phyloP scores from a whole-genome alignment of 2,797 vertebrate genomes.

The Enteromius argenteus region DNA sequence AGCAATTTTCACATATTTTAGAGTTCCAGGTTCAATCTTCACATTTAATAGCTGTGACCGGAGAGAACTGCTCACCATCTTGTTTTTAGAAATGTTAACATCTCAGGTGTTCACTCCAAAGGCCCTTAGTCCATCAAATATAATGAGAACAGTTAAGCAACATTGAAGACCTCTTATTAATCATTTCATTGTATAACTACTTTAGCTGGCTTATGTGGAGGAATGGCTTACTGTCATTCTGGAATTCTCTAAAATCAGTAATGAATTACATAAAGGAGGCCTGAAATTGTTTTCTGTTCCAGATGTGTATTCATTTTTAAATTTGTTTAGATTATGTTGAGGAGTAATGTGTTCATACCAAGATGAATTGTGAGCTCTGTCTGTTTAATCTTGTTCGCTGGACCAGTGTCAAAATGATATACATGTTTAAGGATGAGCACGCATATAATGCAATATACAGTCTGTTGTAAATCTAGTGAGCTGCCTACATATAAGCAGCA shows the following conservation, averaged over 20 bases:
- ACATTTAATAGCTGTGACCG: conserved; percentile 7
- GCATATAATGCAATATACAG: not conserved
- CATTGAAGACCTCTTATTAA: conserved; percentile 32
- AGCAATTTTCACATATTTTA: conserved; percentile 4
- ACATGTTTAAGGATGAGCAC: not conserved
- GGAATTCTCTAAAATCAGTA: not conserved
- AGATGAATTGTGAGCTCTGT: not conserved
- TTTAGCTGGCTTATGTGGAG: conserved; percentile 43
- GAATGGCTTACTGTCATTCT: not conserved
- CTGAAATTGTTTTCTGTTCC: not conserved
- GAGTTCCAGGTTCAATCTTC: conserved; percentile 17
- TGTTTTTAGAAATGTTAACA: conserved; percentile 36
- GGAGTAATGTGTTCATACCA: not conserved
- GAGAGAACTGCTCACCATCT: conserved; percentile 36
- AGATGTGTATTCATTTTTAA: not conserved
- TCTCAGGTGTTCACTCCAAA: conserved; percentile 51
- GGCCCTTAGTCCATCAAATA: conserved; percentile 38
- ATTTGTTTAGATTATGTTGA: conserved; percentile 14
- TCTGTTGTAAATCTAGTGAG: not conserved
- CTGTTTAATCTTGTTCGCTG: conserved; percentile 3
- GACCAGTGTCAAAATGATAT: conserved; percentile 8
- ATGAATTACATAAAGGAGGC: conserved; percentile 17
- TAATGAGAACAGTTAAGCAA: conserved; percentile 35
- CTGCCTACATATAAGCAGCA: not conserved
- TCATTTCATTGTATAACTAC: conserved; percentile 48